Conservation (phyloP, 2,113 vertebrate species). For the Lophura nycthemera region DNA sequence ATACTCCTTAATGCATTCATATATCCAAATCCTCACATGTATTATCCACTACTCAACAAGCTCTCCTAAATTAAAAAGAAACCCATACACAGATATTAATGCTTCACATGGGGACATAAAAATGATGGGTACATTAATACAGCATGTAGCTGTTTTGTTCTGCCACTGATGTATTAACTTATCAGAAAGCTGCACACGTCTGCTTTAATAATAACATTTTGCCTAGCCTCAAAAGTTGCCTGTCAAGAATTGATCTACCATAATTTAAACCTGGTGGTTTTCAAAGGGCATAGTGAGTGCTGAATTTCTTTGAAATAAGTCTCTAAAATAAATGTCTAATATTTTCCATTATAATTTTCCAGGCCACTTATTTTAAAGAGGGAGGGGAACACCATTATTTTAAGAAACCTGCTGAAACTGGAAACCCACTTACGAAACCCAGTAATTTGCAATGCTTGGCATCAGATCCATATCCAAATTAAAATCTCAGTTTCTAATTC, state of each 20-base stretch:
- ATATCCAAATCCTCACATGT: neutral
- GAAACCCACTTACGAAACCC: neutral
- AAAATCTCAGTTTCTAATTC: neutral
- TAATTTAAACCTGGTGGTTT: neutral
- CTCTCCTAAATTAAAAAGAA: neutral
- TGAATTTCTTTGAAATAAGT: slow-evolving; percentile 6
- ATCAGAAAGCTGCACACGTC: neutral
- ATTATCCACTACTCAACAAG: neutral
- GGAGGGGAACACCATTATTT: neutral
- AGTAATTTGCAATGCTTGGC: neutral
- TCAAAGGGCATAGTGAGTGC: neutral
- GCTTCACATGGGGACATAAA: neutral
- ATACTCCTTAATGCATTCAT: neutral
- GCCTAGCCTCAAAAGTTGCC: neutral
- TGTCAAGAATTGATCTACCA: neutral
- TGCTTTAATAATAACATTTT: neutral
- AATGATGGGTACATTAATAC: neutral
- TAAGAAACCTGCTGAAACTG: neutral
- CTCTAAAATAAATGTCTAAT: slow-evolving; percentile 1
- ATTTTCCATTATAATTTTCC: neutral
- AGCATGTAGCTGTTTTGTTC: neutral
- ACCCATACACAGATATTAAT: neutral
- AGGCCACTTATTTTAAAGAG: neutral
- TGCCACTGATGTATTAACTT: neutral
- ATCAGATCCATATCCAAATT: neutral